These are phyloP conservation scores for Aphelinus atriplicis DNA, from an alignment of 1,140 invertebrate species.

Conservation along the genomic window DNA sequence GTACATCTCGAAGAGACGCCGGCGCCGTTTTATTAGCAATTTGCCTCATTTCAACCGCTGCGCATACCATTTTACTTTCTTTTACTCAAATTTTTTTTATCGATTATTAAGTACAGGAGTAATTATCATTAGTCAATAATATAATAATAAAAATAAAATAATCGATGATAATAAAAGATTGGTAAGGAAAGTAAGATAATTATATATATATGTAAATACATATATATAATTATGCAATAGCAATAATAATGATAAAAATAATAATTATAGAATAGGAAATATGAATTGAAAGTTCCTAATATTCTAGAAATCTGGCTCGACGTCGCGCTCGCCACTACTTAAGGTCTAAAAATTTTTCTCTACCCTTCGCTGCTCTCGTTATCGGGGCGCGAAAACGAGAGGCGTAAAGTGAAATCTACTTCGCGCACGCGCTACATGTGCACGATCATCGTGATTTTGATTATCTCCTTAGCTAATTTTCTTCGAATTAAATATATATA, in stretches of 20 bases:
- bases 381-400: slow-evolving; percentile 43
- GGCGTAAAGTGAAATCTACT: slow-evolving; percentile 15
- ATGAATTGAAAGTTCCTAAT: slow-evolving; percentile 49
- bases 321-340: slow-evolving; percentile 46
- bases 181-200: slow-evolving; percentile 34
- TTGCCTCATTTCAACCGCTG: slow-evolving; percentile 7
- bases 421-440: not conserved
- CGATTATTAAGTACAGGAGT: slow-evolving; percentile 55
- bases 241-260: slow-evolving; percentile 43
- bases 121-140: slow-evolving; percentile 50
- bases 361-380: slow-evolving; percentile 19
- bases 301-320: slow-evolving; percentile 45
- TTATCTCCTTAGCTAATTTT: slow-evolving; percentile 22
- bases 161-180: slow-evolving; percentile 51
- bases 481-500: not conserved
- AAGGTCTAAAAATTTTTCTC: slow-evolving; percentile 46
- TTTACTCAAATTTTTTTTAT: slow-evolving; percentile 50
- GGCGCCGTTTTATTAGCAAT: slow-evolving; percentile 3
- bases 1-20: slow-evolving; percentile 42
- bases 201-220: not conserved
- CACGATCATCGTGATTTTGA: slow-evolving; percentile 22
- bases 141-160: slow-evolving; percentile 51
- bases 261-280: slow-evolving; percentile 44
- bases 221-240: slow-evolving; percentile 38
- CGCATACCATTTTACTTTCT: slow-evolving; percentile 9